A percentile compares a stretch with the other conserved stretches of the same genome.
Evolutionary conservation across 2,113 vertebrate genomes (phyloP).

Genomic region (Sylvia atricapilla): DNA sequence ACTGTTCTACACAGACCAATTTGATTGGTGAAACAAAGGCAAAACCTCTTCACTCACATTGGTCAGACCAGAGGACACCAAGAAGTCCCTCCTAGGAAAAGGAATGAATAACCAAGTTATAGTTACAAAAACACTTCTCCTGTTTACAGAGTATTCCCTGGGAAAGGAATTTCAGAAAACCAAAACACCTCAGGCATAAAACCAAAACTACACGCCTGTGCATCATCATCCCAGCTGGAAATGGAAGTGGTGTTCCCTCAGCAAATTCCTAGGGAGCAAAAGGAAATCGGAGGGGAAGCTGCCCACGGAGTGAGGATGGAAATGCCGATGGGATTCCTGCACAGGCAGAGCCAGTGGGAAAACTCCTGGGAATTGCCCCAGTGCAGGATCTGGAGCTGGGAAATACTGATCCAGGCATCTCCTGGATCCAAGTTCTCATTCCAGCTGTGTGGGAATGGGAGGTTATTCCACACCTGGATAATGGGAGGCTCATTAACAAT

Average conservation of each 20-base stretch:
- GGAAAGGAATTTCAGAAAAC: too few relatives aligned
- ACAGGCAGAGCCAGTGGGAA: not conserved
- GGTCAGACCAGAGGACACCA: too few relatives aligned
- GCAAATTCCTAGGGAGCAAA: not conserved
- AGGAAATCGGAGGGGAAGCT: rapidly evolving
- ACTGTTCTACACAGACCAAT: too few relatives aligned
- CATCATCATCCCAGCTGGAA: not conserved
- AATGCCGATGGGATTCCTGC: rapidly evolving
- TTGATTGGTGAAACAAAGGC: too few relatives aligned
- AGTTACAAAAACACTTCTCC: too few relatives aligned
- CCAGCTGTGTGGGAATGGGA: rapidly evolving
- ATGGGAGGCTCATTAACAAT: not conserved
- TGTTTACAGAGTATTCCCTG: too few relatives aligned
- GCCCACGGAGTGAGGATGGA: not conserved
- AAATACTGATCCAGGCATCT: not conserved
- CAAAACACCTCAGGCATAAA: too few relatives aligned
- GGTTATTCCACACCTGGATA: not conserved
- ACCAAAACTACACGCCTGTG: not conserved
- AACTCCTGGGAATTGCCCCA: not conserved
- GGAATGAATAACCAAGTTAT: too few relatives aligned
- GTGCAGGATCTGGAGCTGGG: rapidly evolving
- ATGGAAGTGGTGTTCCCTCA: not conserved
- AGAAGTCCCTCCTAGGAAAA: too few relatives aligned
- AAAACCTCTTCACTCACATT: too few relatives aligned
- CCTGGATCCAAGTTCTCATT: not conserved